Evolutionary conservation across 2,797 vertebrate genomes (phyloP), one percentile per base, ranked within the genome.

Genomic region (Sebastes flavidus): DNA sequence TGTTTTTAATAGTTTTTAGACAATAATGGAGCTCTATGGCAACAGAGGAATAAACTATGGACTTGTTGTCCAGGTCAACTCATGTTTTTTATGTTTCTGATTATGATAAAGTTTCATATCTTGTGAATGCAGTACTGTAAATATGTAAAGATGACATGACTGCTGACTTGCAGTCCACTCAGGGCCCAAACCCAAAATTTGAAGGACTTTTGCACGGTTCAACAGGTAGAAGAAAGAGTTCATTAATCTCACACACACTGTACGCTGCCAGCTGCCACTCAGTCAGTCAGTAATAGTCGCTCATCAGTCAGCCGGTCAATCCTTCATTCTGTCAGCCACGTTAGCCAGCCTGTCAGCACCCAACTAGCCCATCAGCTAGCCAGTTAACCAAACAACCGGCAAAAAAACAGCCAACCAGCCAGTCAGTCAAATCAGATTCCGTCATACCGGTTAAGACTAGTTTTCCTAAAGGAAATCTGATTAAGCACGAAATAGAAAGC

Each of bases 381-480:
- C 78, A 85, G 88, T 91, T 90, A 92, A 91, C 88, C 73, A 89
- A 87, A 85, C 81, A 88, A 69, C 72, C 18, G 58, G 82, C 66
- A 73, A 78, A 46, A 77, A 62, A 80, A 89, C 66, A 66, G 86
- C 65, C 72, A 74, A 78, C 54, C 52, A 75, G 79, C 68, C 82
- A 90, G 83, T 81, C 68, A 75, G 82, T 87, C 85, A 91, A 87
- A 86, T 92, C 85, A 90, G 83, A 89, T 92, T 87, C 91, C 90
- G 88, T 91, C 89, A 86, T 78, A 83, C 84, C 80, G 83, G 85
- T 89, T 93, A 91, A 89, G 86, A 86, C 88, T 85, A 81, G 89
- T 90, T 92, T 91, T 89, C 91, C 91, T 93, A 65, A 71, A 93
- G 92, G 91, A 95, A 95, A 95, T 95, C 90, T 94, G 91, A 95